phyloP scores from a whole-genome alignment of 1,140 invertebrate genomes.

The Atopsyche davidsoni region DNA sequence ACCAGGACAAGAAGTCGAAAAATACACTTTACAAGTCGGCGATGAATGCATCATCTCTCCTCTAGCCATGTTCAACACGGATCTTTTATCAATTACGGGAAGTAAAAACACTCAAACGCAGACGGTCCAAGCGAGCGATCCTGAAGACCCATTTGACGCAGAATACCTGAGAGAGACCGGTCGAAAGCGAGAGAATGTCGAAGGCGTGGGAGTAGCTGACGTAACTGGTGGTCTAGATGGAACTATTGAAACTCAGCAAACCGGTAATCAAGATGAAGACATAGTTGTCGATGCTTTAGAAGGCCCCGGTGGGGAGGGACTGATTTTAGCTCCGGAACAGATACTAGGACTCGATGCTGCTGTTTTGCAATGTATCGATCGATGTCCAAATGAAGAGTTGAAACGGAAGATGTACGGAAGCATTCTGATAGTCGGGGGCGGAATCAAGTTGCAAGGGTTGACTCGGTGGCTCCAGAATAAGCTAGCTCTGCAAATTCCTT shows the following conservation, averaged over 20 bases:
- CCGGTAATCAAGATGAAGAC: slow-evolving; percentile 61
- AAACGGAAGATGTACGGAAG: slow-evolving; percentile 93
- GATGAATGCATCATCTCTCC: slow-evolving; percentile 92
- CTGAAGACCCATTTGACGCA: slow-evolving; percentile 91
- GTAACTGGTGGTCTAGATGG: slow-evolving; percentile 60
- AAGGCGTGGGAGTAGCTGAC: slow-evolving; percentile 42
- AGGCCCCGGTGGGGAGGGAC: slow-evolving; percentile 52
- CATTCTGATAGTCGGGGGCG: slow-evolving; percentile 86
- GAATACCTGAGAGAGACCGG: slow-evolving; percentile 85
- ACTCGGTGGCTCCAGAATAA: slow-evolving; percentile 84
- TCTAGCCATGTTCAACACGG: slow-evolving; percentile 81
- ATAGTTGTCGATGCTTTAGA: slow-evolving; percentile 75
- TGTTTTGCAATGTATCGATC: slow-evolving; percentile 85
- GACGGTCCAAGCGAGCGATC: slow-evolving; percentile 69
- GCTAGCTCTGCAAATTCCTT: slow-evolving; percentile 77
- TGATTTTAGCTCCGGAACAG: slow-evolving; percentile 65
- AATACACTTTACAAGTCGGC: slow-evolving; percentile 78
- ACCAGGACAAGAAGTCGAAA: slow-evolving; percentile 62
- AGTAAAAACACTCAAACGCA: slow-evolving; percentile 65
- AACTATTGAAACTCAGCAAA: slow-evolving; percentile 43
- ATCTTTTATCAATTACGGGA: slow-evolving; percentile 80
- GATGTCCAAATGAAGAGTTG: slow-evolving; percentile 80
- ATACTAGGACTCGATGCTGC: slow-evolving; percentile 85
- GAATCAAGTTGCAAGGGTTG: slow-evolving; percentile 81
- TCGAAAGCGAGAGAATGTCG: slow-evolving; percentile 50